Percentiles rank a stretch among this genome's conserved stretches.
Evolutionary conservation across 1,140 invertebrate genomes (phyloP).

Genomic region (Drosophila seguyi): DNA sequence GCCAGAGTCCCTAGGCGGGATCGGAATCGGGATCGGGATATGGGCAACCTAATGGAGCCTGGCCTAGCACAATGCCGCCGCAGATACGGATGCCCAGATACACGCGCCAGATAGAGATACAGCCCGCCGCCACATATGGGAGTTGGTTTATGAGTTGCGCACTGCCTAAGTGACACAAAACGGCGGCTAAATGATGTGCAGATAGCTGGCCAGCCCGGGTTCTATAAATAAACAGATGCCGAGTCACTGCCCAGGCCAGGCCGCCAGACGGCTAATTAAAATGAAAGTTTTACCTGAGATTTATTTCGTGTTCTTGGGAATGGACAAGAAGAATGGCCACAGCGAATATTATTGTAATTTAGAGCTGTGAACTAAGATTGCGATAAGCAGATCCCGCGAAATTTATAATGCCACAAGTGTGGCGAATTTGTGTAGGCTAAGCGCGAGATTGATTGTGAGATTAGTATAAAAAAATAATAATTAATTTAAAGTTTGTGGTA

Average conservation of each 20-base stretch:
- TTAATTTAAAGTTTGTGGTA: background rate
- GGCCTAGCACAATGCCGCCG: conserved; percentile 53
- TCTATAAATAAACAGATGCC: conserved; percentile 72
- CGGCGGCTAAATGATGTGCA: conserved; percentile 79
- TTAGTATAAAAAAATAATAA: background rate
- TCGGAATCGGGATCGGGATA: conserved; percentile 26
- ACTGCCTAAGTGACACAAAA: conserved; percentile 76
- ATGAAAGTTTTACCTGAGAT: conserved; percentile 55
- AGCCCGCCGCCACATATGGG: conserved; percentile 41
- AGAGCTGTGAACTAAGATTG: conserved; percentile 20
- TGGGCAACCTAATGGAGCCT: conserved; percentile 55
- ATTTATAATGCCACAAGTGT: conserved; percentile 13
- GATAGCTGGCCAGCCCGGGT: conserved; percentile 56
- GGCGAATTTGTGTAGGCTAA: background rate
- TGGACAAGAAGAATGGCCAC: conserved; percentile 19
- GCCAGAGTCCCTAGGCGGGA: conserved; percentile 36
- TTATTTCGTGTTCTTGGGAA: conserved; percentile 43
- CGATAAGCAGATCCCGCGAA: conserved; percentile 29
- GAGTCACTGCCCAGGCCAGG: conserved; percentile 55
- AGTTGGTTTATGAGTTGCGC: conserved; percentile 71
- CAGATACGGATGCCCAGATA: conserved; percentile 64
- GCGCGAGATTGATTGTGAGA: background rate
- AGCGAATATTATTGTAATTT: conserved; percentile 32
- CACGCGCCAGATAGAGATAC: conserved; percentile 80
- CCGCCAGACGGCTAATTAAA: conserved; percentile 75